Conservation (phyloP, 2,113 vertebrate genomes). For the Tringa solitaria region DNA sequence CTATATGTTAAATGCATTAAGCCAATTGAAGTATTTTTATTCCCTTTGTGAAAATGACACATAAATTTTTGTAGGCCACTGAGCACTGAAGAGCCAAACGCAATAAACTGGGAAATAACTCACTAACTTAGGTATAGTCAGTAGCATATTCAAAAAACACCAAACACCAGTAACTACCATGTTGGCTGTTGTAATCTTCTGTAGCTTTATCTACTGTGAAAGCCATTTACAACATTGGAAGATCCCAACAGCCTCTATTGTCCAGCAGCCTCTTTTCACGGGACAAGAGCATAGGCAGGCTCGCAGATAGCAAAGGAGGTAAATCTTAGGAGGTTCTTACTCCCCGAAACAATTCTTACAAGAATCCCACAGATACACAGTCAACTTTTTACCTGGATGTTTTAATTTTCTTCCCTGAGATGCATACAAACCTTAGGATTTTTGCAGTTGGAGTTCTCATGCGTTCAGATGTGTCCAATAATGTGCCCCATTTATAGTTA, state of each 20-base stretch:
- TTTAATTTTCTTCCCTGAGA: neutral
- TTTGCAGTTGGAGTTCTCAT: neutral
- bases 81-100: neutral
- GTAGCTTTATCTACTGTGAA: neutral
- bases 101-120: neutral
- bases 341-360: neutral
- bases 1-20: neutral
- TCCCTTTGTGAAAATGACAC: neutral
- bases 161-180: neutral
- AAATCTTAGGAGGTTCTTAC: neutral
- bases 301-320: neutral
- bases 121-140: neutral
- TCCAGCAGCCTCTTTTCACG: neutral
- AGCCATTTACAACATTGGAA: neutral
- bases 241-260: neutral
- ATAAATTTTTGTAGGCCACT: neutral
- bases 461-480: neutral
- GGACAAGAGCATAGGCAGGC: neutral
- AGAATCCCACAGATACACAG: neutral
- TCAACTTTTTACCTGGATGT: neutral
- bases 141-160: neutral
- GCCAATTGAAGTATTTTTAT: conserved; percentile 8
- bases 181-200: neutral
- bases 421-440: neutral
- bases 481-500: neutral